Percentiles rank a stretch among this genome's conserved stretches.
phyloP scores from a whole-genome alignment of 2,113 vertebrate species.

The Poecile atricapillus region DNA sequence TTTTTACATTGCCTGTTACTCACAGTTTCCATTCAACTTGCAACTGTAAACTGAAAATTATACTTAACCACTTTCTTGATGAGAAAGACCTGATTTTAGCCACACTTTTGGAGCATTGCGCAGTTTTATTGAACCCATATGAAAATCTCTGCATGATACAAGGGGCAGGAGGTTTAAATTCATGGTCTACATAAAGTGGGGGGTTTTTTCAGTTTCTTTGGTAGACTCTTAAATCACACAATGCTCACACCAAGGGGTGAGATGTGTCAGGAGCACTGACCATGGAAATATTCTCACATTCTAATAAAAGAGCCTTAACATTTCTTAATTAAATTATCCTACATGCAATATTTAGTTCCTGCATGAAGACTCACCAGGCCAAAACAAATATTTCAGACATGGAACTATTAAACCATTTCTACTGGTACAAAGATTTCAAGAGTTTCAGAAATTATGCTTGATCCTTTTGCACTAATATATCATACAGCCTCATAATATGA shows the following conservation, averaged over 20 bases:
- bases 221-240: background rate
- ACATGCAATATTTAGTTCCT: background rate
- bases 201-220: accelerated
- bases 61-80: constrained; percentile 31
- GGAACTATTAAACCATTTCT: background rate
- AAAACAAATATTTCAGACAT: background rate
- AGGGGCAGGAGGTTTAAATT: constrained; percentile 6
- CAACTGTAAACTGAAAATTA: constrained; percentile 1
- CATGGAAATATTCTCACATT: background rate
- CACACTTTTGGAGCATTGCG: constrained; percentile 25
- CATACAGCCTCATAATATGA: background rate
- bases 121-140: constrained; percentile 43
- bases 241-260: background rate
- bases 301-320: background rate
- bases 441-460: background rate
- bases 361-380: background rate
- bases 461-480: background rate
- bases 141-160: background rate
- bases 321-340: background rate
- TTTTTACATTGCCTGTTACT: background rate
- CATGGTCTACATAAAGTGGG: background rate
- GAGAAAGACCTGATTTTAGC: constrained; percentile 24
- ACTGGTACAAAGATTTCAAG: background rate
- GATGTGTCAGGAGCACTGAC: background rate
- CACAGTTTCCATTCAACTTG: constrained; percentile 46